Percentiles rank a stretch among this genome's conserved stretches.
These are phyloP conservation scores for Pachyuromys duprasi DNA, from an alignment of 2,797 vertebrate species.

Conservation along the genomic window DNA sequence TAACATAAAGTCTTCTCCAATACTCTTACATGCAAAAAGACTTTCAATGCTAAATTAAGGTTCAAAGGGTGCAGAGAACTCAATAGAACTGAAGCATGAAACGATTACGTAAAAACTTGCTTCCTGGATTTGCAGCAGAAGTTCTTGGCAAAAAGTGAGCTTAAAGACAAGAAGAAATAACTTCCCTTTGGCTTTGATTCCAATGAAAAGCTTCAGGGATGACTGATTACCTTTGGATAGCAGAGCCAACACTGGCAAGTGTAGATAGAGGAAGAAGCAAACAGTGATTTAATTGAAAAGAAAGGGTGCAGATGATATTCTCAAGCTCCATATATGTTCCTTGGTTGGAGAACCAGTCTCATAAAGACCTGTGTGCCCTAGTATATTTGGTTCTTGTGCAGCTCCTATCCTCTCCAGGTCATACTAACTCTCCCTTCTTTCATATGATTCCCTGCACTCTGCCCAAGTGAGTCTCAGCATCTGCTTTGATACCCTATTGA, in stretches of 20 bases:
- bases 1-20: slow-evolving; percentile 69
- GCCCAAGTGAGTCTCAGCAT: no score
- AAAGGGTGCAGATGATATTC: neutral
- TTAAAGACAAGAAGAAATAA: slow-evolving; percentile 65
- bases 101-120: slow-evolving; percentile 71
- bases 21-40: slow-evolving; percentile 78
- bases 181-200: slow-evolving; percentile 74
- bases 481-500: no score
- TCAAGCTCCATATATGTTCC: no score
- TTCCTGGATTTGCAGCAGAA: slow-evolving; percentile 63
- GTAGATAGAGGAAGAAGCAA: neutral
- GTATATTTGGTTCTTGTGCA: no score
- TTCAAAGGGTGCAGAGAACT: slow-evolving; percentile 85
- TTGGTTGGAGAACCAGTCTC: no score
- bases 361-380: no score
- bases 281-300: slow-evolving; percentile 40
- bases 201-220: slow-evolving; percentile 62
- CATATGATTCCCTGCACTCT: no score
- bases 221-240: slow-evolving; percentile 55
- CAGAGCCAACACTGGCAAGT: slow-evolving; percentile 17
- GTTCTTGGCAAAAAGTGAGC: slow-evolving; percentile 70
- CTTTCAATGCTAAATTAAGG: slow-evolving; percentile 81
- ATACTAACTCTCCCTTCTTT: no score
- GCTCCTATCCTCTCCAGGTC: no score
- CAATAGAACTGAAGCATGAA: slow-evolving; percentile 80